A percentile compares a stretch with the other conserved stretches of the same genome.
These are phyloP conservation scores for Coenobita brevimanus DNA, from an alignment of 1,140 invertebrate species.

Conservation along the genomic window DNA sequence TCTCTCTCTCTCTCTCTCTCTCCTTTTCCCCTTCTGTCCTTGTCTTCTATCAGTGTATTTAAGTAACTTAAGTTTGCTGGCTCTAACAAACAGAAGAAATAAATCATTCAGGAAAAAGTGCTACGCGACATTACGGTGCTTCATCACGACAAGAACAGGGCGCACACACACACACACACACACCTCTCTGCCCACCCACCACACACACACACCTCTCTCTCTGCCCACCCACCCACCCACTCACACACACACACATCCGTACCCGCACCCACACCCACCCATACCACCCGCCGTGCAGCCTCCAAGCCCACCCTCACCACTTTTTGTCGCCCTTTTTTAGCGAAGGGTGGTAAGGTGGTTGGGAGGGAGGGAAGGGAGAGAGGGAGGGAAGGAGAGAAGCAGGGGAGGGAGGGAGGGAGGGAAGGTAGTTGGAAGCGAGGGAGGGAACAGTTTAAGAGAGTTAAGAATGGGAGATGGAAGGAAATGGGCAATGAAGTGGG, in stretches of 20 bases:
- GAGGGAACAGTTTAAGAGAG: neutral
- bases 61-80: too few relatives aligned
- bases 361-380: neutral
- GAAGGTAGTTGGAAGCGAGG: neutral
- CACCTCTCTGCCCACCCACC: neutral
- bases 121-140: neutral
- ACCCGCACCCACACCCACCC: conserved; percentile 6
- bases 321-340: neutral
- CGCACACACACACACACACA: conserved; percentile 18
- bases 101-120: too few relatives aligned
- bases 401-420: too few relatives aligned
- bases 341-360: neutral
- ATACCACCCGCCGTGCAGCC: neutral
- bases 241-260: neutral
- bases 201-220: neutral
- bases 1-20: conserved; percentile 30
- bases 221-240: neutral
- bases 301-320: neutral
- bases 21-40: conserved; percentile 8
- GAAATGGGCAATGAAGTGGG: neutral
- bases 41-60: too few relatives aligned
- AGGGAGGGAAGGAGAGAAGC: too few relatives aligned
- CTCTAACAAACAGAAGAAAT: too few relatives aligned
- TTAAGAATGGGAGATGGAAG: neutral
- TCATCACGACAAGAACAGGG: neutral